Evolutionary conservation across 2,888 invertebrate species (phyloP).

Genomic region (Mesorhabditis belari): DNA sequence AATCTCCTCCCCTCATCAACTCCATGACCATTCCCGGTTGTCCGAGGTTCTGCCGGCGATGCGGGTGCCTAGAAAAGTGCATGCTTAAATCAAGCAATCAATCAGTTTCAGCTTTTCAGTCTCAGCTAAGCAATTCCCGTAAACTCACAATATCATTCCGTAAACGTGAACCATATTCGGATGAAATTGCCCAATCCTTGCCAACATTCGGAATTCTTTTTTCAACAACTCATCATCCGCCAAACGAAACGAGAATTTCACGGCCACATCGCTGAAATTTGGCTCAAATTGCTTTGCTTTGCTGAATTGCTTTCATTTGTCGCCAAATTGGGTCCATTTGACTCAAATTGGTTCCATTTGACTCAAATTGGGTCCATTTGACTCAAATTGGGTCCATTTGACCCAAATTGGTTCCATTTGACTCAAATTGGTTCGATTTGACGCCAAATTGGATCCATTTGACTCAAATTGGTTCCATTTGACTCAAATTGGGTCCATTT

Average conservation of each 20-base stretch:
- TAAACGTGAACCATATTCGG: background rate
- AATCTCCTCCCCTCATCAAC: background rate
- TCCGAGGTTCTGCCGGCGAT: background rate
- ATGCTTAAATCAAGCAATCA: background rate
- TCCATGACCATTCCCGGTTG: background rate
- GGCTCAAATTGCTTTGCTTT: too few species aligned
- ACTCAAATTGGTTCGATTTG: too few species aligned
- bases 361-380: too few species aligned
- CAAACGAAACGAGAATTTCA: background rate
- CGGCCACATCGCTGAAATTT: background rate
- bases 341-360: too few species aligned
- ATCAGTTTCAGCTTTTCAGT: too few species aligned
- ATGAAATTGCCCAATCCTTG: background rate
- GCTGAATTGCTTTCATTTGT: background rate
- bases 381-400: too few species aligned
- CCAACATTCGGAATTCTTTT: background rate
- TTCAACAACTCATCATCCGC: background rate
- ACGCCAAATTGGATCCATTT: too few species aligned
- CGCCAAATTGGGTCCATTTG: background rate
- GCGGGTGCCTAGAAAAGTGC: background rate
- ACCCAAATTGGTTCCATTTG: too few species aligned
- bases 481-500: too few species aligned
- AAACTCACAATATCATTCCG: background rate
- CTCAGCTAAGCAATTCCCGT: too few species aligned
- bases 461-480: too few species aligned